Evolutionary conservation across 2,113 vertebrate species (phyloP).

Genomic region (Smithornis capensis): DNA sequence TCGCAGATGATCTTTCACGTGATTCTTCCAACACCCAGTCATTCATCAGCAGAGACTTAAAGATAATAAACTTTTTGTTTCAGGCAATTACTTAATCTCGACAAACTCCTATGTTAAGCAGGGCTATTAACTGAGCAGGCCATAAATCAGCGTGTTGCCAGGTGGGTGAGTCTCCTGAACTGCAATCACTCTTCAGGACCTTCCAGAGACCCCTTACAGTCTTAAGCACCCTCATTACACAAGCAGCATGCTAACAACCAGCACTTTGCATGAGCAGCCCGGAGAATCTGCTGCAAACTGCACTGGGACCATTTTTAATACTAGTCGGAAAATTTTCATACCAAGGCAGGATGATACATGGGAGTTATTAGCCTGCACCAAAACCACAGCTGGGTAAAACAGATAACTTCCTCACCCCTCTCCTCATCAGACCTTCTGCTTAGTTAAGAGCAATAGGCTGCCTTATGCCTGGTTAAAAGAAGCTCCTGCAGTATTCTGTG

Average conservation of each 20-base stretch:
- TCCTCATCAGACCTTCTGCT: conserved; percentile 18
- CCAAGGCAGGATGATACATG: conserved; percentile 82
- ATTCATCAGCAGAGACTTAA: conserved; percentile 82
- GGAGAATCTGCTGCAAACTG: conserved; percentile 28
- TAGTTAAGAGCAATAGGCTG: not conserved
- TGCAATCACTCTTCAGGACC: conserved; percentile 81
- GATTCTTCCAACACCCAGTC: conserved; percentile 70
- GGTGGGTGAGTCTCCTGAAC: conserved; percentile 83
- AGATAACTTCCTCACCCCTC: conserved; percentile 71
- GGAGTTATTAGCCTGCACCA: conserved; percentile 77
- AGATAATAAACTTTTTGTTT: conserved; percentile 86
- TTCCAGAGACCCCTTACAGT: conserved; percentile 77
- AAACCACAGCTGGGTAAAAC: conserved; percentile 76
- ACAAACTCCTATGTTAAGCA: conserved; percentile 85
- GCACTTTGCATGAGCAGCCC: conserved; percentile 31
- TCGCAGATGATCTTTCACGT: conserved; percentile 74
- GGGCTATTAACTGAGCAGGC: conserved; percentile 79
- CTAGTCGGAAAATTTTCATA: conserved; percentile 66
- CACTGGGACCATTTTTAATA: conserved; percentile 72
- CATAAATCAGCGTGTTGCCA: conserved; percentile 84
- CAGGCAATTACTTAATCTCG: conserved; percentile 89
- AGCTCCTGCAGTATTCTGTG: not conserved
- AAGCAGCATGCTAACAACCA: conserved; percentile 80
- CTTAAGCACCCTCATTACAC: conserved; percentile 85
- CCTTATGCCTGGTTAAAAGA: conserved; percentile 28